These are phyloP conservation scores for Antechinus flavipes DNA, from an alignment of 2,113 vertebrate genomes.

Conservation along the genomic window DNA sequence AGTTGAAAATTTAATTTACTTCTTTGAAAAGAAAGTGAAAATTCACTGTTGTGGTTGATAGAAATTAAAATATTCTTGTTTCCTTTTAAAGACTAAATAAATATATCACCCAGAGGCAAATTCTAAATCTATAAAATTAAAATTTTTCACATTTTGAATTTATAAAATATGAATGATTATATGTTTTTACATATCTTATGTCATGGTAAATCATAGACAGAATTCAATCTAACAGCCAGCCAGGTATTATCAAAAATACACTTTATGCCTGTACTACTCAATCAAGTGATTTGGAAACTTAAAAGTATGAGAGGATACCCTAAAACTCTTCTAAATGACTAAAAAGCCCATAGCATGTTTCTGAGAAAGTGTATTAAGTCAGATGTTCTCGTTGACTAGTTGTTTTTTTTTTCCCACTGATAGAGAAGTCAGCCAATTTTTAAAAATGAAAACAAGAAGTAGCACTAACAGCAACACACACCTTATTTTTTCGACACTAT, in stretches of 20 bases:
- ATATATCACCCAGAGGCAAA: not conserved
- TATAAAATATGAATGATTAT: not conserved
- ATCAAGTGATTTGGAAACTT: not conserved
- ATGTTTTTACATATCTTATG: not conserved
- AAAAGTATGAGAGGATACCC: not conserved
- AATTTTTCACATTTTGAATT: not conserved
- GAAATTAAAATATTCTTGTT: not conserved
- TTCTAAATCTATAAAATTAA: not conserved
- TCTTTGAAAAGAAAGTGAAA: not conserved
- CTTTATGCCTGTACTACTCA: not conserved
- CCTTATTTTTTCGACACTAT: not conserved
- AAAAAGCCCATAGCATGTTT: not conserved
- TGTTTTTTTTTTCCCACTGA: not conserved
- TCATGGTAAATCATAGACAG: not conserved
- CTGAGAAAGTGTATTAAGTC: not conserved
- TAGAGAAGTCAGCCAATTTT: not conserved
- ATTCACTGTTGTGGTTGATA: not conserved
- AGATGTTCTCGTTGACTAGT: not conserved
- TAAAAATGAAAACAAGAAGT: not conserved
- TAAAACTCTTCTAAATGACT: not conserved
- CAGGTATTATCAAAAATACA: not conserved
- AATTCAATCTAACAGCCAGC: not conserved
- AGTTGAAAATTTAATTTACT: not conserved
- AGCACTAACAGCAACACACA: not conserved
- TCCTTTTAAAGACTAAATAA: not conserved